Conservation (phyloP, 2,797 vertebrate species). For the Sebastes dallii region DNA sequence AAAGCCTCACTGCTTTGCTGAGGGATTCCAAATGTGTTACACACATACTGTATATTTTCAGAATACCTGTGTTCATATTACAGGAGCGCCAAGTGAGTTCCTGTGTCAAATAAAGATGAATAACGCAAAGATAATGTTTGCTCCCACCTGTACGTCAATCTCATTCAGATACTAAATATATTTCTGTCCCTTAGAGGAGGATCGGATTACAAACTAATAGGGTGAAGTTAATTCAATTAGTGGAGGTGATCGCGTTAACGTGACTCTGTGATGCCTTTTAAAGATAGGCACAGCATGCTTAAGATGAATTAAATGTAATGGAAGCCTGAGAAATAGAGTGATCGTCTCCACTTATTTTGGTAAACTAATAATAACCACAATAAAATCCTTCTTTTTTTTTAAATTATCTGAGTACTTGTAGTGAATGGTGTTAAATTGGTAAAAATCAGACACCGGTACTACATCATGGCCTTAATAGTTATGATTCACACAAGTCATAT, state of each 20-base stretch:
- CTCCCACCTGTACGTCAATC: background rate
- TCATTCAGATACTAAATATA: slow-evolving; percentile 49
- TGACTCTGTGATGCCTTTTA: slow-evolving; percentile 17
- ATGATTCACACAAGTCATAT: background rate
- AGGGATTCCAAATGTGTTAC: background rate
- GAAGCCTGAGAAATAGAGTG: background rate
- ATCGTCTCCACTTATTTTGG: background rate
- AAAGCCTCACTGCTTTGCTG: background rate
- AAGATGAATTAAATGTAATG: background rate
- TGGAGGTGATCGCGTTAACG: slow-evolving; percentile 47
- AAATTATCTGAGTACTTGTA: no score
- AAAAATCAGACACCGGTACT: background rate
- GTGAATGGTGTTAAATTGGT: background rate
- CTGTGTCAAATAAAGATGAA: slow-evolving; percentile 22
- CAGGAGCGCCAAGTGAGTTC: background rate
- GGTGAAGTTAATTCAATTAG: slow-evolving; percentile 71
- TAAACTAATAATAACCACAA: background rate
- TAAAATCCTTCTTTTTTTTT: background rate
- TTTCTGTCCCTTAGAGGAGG: slow-evolving; percentile 21
- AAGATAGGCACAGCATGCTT: background rate
- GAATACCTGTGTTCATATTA: background rate
- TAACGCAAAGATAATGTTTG: background rate
- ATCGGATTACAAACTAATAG: slow-evolving; percentile 45
- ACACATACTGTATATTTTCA: background rate
- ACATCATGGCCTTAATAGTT: background rate